A percentile compares a stretch with the other conserved stretches of the same genome.
phyloP scores from a whole-genome alignment of 1,140 invertebrate species.

The Wiebesia pumilae region DNA sequence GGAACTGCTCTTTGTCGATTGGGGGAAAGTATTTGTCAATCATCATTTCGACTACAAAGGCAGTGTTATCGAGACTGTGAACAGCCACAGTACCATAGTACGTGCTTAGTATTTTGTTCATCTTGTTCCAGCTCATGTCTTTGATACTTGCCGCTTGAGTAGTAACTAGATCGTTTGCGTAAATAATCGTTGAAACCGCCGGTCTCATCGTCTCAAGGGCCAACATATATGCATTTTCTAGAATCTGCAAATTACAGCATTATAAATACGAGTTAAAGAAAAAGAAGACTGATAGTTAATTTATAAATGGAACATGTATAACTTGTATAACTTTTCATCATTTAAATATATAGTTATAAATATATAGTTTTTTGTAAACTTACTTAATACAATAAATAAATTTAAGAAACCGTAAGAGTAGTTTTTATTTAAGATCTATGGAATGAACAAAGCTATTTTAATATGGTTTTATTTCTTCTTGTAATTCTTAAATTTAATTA shows the following conservation, averaged over 20 bases:
- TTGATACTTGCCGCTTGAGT: conserved; percentile 79
- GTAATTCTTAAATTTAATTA: no score
- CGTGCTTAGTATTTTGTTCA: conserved; percentile 81
- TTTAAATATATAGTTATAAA: no score
- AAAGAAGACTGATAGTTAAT: background rate
- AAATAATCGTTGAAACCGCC: conserved; percentile 64
- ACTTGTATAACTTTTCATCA: no score
- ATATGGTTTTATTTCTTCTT: no score
- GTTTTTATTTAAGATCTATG: no score
- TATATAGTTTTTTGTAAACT: no score
- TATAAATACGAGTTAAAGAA: background rate
- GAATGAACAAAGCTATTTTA: no score
- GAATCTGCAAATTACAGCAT: conserved; percentile 57
- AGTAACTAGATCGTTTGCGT: conserved; percentile 66
- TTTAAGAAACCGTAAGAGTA: no score
- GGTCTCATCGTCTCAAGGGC: conserved; percentile 73
- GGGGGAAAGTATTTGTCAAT: conserved; percentile 82
- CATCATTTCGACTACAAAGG: conserved; percentile 78
- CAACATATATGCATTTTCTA: conserved; percentile 71
- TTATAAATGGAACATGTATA: no score
- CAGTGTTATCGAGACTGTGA: conserved; percentile 78
- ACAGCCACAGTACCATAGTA: conserved; percentile 80
- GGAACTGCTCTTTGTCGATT: conserved; percentile 71
- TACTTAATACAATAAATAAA: no score
- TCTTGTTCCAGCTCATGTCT: conserved; percentile 81